Conservation (phyloP, 1,140 invertebrate species). For the Formica exsecta region DNA sequence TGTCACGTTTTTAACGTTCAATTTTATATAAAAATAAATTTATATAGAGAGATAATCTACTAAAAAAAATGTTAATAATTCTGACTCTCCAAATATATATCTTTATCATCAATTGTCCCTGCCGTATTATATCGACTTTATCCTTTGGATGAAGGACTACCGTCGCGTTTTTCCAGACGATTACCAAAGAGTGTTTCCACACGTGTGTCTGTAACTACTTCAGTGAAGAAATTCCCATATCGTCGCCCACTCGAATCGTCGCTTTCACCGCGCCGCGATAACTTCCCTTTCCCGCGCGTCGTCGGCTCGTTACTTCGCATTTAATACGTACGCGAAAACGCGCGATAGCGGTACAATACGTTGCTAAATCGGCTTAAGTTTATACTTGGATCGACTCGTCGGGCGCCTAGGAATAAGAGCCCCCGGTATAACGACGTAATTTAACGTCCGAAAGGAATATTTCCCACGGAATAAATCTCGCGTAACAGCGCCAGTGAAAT, state of each 20-base stretch:
- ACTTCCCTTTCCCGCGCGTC: background rate
- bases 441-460: conserved; percentile 84
- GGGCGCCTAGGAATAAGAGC: conserved; percentile 50
- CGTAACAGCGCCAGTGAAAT: conserved; percentile 83
- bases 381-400: conserved; percentile 62
- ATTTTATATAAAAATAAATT: background rate
- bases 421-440: conserved; percentile 76
- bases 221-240: conserved; percentile 28
- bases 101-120: background rate
- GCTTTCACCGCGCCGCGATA: conserved; percentile 37
- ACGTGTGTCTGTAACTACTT: conserved; percentile 31
- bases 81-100: background rate
- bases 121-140: background rate
- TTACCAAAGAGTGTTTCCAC: conserved; percentile 10
- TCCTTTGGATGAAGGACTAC: background rate
- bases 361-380: conserved; percentile 61
- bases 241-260: conserved; percentile 47
- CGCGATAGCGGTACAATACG: conserved; percentile 52
- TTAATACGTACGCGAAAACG: conserved; percentile 44
- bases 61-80: background rate
- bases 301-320: conserved; percentile 27
- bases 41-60: background rate
- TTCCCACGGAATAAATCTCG: conserved; percentile 86
- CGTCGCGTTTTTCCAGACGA: conserved; percentile 35
- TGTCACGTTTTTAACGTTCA: too few species aligned